Base-by-base conservation (phyloP, 1,140 invertebrate species). In the Lepidurus packardi region DNA sequence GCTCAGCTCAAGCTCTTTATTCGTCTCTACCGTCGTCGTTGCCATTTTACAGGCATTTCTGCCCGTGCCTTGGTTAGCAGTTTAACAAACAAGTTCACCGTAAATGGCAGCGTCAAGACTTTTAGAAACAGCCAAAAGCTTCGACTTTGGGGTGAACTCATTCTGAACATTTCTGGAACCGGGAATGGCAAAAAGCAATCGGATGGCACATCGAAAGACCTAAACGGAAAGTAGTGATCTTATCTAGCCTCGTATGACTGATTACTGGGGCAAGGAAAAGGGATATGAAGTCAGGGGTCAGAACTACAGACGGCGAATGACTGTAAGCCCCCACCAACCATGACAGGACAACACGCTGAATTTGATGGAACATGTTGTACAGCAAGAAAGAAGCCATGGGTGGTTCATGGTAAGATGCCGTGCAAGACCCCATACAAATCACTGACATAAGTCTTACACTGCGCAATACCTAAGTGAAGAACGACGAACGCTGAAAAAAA, bases 1-100 rank as follows among this genome's bases (percentile, higher is more conserved):
- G 42, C 43, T 74, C 34, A 78, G 78, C 43, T 74, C 76, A 41
- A 41, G 44, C 24, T 45, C 73, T 11, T 43, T 78, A 44, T 74
- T 75, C 25, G 41, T 75, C 21, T 78, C 45, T 44, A 47, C 73
- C 6, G 78, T 78, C 34, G 78, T 74, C 73, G 21, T 78, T 65
- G 53, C 53, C 13, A 65, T 65, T 21, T 65, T 65, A 65, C 53
- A 65, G 53, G 53, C 53, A 65, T 65, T 65, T 65, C 53, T 65
- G 53, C 53, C 53, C 53, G 53, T 65, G 53, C 53, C 53, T 65
- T 65, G 53, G 53, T 65, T 65, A 65, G 53, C 53, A n/a, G 53
- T 65, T 65, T 65, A 65, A 21, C 53, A 65, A 65, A 65, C 53
- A 65, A 65, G 53, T 21, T 65, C 34, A 34, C 53, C 53, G 16